Evolutionary conservation across 1,140 invertebrate genomes (phyloP).

Genomic region (Papilio polytes): DNA sequence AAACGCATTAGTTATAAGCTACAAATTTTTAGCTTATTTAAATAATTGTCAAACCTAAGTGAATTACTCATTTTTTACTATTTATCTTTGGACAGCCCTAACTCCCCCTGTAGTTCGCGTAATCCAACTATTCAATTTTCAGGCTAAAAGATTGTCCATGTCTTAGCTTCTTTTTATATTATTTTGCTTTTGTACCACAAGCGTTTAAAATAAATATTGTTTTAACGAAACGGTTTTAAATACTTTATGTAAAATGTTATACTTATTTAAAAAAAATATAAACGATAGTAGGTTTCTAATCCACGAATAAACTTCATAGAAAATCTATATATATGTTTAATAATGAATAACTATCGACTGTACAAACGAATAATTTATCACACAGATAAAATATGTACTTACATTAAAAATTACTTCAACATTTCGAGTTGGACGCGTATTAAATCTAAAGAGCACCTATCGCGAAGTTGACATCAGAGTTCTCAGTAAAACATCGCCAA

Average conservation of each 20-base stretch:
- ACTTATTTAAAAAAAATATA: neutral
- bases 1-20: too few relatives aligned
- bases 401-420: conserved; percentile 15
- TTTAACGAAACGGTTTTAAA: conserved; percentile 38
- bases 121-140: conserved; percentile 83
- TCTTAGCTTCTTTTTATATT: conserved; percentile 72
- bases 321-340: neutral
- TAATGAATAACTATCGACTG: neutral
- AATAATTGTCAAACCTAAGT: too few relatives aligned
- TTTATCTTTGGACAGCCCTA: conserved; percentile 52
- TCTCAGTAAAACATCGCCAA: conserved; percentile 63
- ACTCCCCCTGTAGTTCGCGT: conserved; percentile 58
- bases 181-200: conserved; percentile 56
- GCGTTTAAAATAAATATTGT: conserved; percentile 56
- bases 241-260: neutral
- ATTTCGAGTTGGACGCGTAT: neutral
- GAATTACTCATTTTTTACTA: too few relatives aligned
- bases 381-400: neutral
- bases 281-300: neutral
- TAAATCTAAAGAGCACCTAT: conserved; percentile 8
- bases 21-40: too few relatives aligned
- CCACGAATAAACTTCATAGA: neutral
- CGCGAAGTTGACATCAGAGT: conserved; percentile 38
- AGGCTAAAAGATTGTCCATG: conserved; percentile 73
- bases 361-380: neutral